Evolutionary conservation across 2,113 vertebrate genomes (phyloP), one percentile per base, ranked within the genome.

Genomic region (Deroptyus accipitrinus): DNA sequence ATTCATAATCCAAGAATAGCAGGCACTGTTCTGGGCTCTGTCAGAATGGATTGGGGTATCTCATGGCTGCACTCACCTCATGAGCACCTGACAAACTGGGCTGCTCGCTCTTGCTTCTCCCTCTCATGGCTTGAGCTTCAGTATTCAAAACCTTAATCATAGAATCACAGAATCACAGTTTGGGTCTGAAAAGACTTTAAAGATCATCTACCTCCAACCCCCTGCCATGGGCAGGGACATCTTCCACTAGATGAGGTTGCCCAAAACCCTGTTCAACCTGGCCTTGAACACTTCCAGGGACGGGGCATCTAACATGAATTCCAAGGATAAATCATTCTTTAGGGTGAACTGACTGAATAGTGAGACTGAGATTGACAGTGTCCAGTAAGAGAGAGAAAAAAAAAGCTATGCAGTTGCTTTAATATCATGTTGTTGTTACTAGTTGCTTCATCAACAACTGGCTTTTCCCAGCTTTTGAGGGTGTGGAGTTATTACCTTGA

Each of bases 81-180:
- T 0, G 1, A 6, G 11, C 9, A n/a, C 1, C 4, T 37, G 27
- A 33, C 11, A 51, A 63, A 46, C 2, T 46, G 9, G 8, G 1
- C 7, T 82, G 23, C 33, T 55, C 0, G 8, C 14, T 75, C 48
- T 57, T 94, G n/a, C 28, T 68, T 4, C 25, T 85, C 9, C 15
- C 8, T 88, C 13, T 89, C 17, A n/a, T 46, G 19, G 17, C 30
- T 82, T 91, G 46, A 67, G 42, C 49, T 78, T 72, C n/a, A 78
- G 28, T 72, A 14, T 25, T 78, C 57, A 83, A 59, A 93, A 86
- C 5, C 17, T 57, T 93, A 17, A 4, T 59, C 57, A 59, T 9
- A 59, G 57, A 59, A 59, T n/a, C 57, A 59, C 33, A 59, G 33
- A 59, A 59, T 59, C 33, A 59, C 22, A 59, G 22, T 35, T 35